Percentiles rank a stretch among this genome's conserved stretches.
These are phyloP conservation scores for Lamellibrachia columna DNA, from an alignment of 2,888 invertebrate genomes.

Conservation along the genomic window DNA sequence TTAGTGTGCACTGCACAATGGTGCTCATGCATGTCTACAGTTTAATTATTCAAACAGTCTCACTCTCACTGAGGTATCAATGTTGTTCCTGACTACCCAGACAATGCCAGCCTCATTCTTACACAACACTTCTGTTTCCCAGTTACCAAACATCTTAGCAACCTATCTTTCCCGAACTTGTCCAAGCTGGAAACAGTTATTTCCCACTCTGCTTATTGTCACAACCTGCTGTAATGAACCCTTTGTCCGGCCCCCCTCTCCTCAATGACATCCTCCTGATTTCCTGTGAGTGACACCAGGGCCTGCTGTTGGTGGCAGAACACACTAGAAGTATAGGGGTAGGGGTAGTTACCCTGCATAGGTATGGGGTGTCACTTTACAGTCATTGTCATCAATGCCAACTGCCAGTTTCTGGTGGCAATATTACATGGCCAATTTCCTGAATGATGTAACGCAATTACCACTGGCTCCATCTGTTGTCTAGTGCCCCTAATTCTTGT, in stretches of 20 bases:
- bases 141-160: background rate
- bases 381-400: background rate
- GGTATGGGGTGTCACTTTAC: background rate
- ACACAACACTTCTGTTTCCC: background rate
- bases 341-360: background rate
- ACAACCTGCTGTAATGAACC: background rate
- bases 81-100: too few species aligned
- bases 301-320: too few species aligned
- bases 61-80: too few species aligned
- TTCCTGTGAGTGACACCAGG: background rate
- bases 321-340: background rate
- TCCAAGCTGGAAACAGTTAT: background rate
- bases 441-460: background rate
- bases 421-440: background rate
- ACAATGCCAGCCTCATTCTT: too few species aligned
- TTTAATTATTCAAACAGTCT: too few species aligned
- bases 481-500: background rate
- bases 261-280: constrained; percentile 10
- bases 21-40: too few species aligned
- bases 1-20: too few species aligned
- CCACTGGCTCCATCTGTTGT: background rate
- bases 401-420: background rate
- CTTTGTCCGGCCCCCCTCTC: background rate
- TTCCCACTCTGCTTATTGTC: background rate
- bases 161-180: background rate